phyloP scores from a whole-genome alignment of 1,140 invertebrate genomes.

The Drosophila punjabiensis region DNA sequence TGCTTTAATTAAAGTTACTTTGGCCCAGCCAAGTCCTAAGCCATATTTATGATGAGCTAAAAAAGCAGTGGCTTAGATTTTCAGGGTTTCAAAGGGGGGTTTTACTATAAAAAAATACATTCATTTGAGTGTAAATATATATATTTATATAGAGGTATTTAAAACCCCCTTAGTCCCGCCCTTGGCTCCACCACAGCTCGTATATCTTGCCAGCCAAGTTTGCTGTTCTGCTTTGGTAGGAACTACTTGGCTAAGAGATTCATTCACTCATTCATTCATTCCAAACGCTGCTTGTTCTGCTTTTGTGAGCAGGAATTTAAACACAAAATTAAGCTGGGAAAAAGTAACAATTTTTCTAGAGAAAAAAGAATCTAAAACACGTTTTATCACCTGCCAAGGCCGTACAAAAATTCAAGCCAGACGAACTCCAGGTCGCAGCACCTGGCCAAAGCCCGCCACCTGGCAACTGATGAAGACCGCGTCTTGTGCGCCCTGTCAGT shows the following conservation, averaged over 20 bases:
- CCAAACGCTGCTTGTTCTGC: constrained; percentile 4
- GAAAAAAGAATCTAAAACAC: constrained; percentile 44
- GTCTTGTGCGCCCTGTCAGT: constrained; percentile 39
- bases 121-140: not conserved
- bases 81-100: not conserved
- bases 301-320: constrained; percentile 34
- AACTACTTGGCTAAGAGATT: constrained; percentile 18
- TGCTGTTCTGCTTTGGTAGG: constrained; percentile 32
- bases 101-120: no score
- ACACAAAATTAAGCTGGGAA: constrained; percentile 39
- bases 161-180: not conserved
- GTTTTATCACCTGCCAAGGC: constrained; percentile 51
- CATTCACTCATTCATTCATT: constrained; percentile 41
- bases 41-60: constrained; percentile 26
- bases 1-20: constrained; percentile 55
- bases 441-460: constrained; percentile 14
- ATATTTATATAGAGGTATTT: not conserved
- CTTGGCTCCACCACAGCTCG: constrained; percentile 4
- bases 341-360: constrained; percentile 47
- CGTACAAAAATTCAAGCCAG: constrained; percentile 24
- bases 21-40: constrained; percentile 4
- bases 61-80: constrained; percentile 16
- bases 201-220: constrained; percentile 37
- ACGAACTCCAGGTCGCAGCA: constrained; percentile 24
- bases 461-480: constrained; percentile 38